Evolutionary conservation across 64 coral and sea anemone genomes (phyloP).

Genomic region (Stichodactyla mertensii): DNA sequence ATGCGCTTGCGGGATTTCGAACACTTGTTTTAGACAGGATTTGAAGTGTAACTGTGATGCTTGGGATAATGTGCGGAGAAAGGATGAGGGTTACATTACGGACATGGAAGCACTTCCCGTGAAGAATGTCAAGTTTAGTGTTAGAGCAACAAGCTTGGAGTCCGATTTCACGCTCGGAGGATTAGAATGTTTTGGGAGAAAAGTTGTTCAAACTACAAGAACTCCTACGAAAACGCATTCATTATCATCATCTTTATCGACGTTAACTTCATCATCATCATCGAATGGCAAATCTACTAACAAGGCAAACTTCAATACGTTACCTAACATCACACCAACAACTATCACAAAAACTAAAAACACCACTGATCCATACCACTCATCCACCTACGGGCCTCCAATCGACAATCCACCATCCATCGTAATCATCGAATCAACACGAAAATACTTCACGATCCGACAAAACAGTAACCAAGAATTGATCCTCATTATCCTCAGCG

Average conservation of each 20-base stretch:
- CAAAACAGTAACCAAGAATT: conserved; percentile 76
- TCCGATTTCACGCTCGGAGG: conserved; percentile 60
- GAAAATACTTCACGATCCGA: conserved; percentile 79
- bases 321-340: background rate
- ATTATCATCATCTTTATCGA: conserved; percentile 3
- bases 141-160: conserved; percentile 31
- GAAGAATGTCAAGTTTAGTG: conserved; percentile 63
- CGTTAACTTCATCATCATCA: conserved; percentile 8
- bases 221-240: conserved; percentile 9
- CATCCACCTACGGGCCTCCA: background rate
- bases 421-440: conserved; percentile 61
- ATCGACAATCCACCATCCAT: conserved; percentile 23
- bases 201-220: background rate
- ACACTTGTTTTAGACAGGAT: conserved; percentile 52
- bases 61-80: conserved; percentile 53
- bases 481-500: conserved; percentile 77
- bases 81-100: conserved; percentile 62
- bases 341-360: background rate
- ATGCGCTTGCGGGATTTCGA: conserved; percentile 66
- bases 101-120: conserved; percentile 49
- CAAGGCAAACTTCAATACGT: background rate
- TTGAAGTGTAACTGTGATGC: conserved; percentile 74
- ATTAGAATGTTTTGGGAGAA: conserved; percentile 74
- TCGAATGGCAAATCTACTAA: background rate
- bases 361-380: conserved; percentile 13